Base-by-base conservation (phyloP, 1,140 invertebrate genomes). In the Colletes latitarsis region DNA sequence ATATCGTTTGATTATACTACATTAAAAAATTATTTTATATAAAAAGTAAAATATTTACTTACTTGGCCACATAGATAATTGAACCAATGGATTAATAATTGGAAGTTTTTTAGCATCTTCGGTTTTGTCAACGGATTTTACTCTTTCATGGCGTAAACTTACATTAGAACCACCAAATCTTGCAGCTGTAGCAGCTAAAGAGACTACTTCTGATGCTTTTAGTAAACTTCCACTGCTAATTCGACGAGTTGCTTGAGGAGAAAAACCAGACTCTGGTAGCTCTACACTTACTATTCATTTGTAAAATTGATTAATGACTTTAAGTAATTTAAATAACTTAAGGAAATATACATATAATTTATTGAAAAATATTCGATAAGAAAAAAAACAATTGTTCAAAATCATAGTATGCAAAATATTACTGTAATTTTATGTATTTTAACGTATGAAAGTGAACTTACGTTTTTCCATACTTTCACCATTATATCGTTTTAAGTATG, bases 81-180 rank as follows among this genome's bases (percentile, higher is more conserved):
- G 95, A 8, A 98, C 97, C 30, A 98, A 90, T 0, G 98, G 97
- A 94, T 98, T 98, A 77, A 98, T 98, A 80, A 98, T 98, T 8
- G 98, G 98, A 71, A 98, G 92, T 81, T 96, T 96, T 89, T 96
- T 97, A 15, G 92, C 91, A 52, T 94, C 94, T 72, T 95, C 94
- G 74, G 90, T 94, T 86, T 88, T 92, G 88, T 83, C 95, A 86
- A 95, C 93, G 86, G 92, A 95, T 91, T 92, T 92, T 46, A 92
- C 72, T 76, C 92, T 82, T 87, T 93, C 90, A 84, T 94, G 89
- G 70, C 90, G 85, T 30, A 92, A 84, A 82, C 91, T 93, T 17
- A 89, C 62, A 63, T 78, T 93, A 0, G 93, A 93, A 67, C 92
- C 91, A 39, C 92, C 93, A 49, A 94, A 90, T 57, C 93, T 94